A percentile compares a stretch with the other conserved stretches of the same genome.
These are phyloP conservation scores for Schrankia costaestrigalis DNA, from an alignment of 2,888 invertebrate genomes.

Conservation along the genomic window DNA sequence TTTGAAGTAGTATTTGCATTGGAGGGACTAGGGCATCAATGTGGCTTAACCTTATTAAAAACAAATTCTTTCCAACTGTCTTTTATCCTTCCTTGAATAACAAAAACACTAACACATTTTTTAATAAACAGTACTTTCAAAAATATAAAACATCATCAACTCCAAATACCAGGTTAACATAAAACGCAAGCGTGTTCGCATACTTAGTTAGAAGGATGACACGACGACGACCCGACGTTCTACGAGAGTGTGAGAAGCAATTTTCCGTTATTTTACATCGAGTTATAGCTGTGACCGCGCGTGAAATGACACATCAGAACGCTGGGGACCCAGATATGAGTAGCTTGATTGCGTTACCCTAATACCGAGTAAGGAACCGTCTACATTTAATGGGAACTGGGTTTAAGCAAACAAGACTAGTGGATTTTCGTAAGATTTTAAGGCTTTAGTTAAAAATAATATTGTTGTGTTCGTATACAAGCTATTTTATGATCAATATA, in stretches of 20 bases:
- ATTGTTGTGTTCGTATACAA: no score
- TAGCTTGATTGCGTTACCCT: constrained; percentile 24
- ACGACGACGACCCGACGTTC: constrained; percentile 14
- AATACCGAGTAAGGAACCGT: constrained; percentile 13
- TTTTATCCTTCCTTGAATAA: no score
- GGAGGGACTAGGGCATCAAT: no score
- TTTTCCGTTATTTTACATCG: constrained; percentile 39
- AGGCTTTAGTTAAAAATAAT: no score
- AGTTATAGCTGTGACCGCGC: constrained; percentile 35
- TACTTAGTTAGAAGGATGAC: constrained; percentile 12
- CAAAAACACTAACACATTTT: no score
- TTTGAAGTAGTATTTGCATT: no score
- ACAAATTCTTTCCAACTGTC: no score
- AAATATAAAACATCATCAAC: neutral
- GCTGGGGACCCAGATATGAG: constrained; percentile 17
- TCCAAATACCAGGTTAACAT: neutral
- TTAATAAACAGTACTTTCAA: no score
- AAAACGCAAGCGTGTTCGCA: constrained; percentile 8
- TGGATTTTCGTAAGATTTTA: neutral
- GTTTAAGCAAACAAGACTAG: constrained; percentile 16
- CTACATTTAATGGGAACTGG: constrained; percentile 13
- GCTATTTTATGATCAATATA: no score
- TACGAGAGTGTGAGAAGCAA: constrained; percentile 27
- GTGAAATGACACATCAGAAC: constrained; percentile 35
- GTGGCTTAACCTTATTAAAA: no score